A percentile compares a stretch with the other conserved stretches of the same genome.
phyloP scores from a whole-genome alignment of 1,140 invertebrate genomes.

The Dendrolimus kikuchii region DNA sequence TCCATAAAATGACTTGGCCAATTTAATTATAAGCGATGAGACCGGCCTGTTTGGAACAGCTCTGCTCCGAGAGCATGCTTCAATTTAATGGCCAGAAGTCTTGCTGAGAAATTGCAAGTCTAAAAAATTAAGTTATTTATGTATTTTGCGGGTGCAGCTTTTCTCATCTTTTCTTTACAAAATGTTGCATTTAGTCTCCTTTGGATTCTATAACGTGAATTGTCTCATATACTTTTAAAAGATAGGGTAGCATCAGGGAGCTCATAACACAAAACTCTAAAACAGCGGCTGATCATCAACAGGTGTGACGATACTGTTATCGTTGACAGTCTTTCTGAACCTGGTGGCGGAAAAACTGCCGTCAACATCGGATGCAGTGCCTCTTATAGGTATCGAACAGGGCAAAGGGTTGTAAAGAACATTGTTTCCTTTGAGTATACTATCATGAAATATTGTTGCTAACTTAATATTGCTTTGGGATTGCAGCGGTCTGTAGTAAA shows the following conservation, averaged over 20 bases:
- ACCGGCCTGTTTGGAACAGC: conserved; percentile 12
- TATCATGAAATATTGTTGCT: not conserved
- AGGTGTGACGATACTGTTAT: conserved; percentile 99
- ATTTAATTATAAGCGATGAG: conserved; percentile 14
- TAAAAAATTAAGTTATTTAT: too few relatives aligned
- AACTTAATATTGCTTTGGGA: too few relatives aligned
- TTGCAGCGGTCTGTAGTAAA: too few relatives aligned
- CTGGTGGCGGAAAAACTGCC: conserved; percentile 95
- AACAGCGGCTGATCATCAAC: conserved; percentile 55
- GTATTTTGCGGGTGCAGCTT: too few relatives aligned
- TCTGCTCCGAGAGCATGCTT: conserved; percentile 14
- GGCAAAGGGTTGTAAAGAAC: conserved; percentile 18
- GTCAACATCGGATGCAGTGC: conserved; percentile 90
- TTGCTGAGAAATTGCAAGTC: conserved; percentile 1
- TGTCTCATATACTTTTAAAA: too few relatives aligned
- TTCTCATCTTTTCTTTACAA: too few relatives aligned
- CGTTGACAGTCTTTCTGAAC: conserved; percentile 98
- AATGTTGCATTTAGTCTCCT: too few relatives aligned
- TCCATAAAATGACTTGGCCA: conserved; percentile 10
- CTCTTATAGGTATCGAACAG: conserved; percentile 75
- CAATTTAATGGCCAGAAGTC: conserved; percentile 12
- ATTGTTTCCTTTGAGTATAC: conserved; percentile 18
- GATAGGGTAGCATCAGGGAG: too few relatives aligned
- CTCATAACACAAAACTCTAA: conserved; percentile 4
- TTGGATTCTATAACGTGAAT: too few relatives aligned